phyloP scores from a whole-genome alignment of 2,888 invertebrate species.

The Eupithecia vulgata region DNA sequence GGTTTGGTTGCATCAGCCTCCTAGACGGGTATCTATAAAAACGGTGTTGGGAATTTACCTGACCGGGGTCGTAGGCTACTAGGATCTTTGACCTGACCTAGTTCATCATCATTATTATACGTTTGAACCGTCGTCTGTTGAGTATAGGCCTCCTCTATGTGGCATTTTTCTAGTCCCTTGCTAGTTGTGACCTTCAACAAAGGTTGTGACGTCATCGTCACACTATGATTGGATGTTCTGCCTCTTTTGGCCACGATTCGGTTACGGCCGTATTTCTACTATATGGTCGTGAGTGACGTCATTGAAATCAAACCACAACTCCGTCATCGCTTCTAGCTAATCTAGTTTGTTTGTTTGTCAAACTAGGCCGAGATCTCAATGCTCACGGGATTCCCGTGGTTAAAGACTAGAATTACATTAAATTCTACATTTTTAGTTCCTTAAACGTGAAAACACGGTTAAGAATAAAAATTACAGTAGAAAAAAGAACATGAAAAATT shows the following conservation, averaged over 20 bases:
- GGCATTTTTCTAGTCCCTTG: not conserved
- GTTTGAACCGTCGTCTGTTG: not conserved
- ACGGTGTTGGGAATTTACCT: not conserved
- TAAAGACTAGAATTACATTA: too few relatives aligned
- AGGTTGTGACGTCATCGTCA: not conserved
- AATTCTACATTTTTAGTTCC: too few relatives aligned
- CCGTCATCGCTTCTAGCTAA: too few relatives aligned
- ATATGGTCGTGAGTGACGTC: not conserved
- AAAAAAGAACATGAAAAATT: too few relatives aligned
- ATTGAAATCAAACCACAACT: not conserved
- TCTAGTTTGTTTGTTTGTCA: too few relatives aligned
- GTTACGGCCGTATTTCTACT: not conserved
- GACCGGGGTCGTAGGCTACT: not conserved
- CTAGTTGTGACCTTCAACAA: not conserved
- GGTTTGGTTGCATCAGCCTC: conserved; percentile 20
- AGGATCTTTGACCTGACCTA: not conserved
- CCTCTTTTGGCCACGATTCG: not conserved
- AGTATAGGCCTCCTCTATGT: not conserved
- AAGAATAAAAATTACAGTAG: too few relatives aligned
- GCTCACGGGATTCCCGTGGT: too few relatives aligned
- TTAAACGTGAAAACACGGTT: too few relatives aligned
- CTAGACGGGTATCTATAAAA: not conserved
- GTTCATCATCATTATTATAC: not conserved
- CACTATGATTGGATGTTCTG: not conserved
- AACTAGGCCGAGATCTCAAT: too few relatives aligned